These are phyloP conservation scores for Drosophila pseudotakahashii DNA, from an alignment of 2,888 invertebrate species.

Conservation along the genomic window DNA sequence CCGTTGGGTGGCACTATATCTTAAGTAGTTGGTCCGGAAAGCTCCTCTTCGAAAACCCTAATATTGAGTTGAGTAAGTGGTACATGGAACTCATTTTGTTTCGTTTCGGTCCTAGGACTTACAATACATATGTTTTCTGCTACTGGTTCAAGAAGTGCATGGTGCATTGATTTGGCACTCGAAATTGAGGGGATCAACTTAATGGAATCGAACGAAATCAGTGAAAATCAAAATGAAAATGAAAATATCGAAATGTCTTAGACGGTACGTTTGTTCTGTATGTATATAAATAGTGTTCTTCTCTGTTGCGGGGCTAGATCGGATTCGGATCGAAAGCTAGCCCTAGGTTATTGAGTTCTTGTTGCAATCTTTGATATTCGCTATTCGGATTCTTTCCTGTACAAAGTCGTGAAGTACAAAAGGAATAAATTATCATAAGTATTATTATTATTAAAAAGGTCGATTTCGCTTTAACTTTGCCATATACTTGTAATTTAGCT, in stretches of 20 bases:
- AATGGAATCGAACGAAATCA: conserved; percentile 4
- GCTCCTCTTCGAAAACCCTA: conserved; percentile 29
- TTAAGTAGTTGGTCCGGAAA: conserved; percentile 61
- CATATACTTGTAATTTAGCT: conserved; percentile 45
- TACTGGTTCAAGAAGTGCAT: conserved; percentile 20
- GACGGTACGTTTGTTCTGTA: conserved; percentile 17
- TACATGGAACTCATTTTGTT: conserved; percentile 6
- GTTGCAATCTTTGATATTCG: conserved; percentile 15
- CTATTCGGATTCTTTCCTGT: conserved; percentile 28
- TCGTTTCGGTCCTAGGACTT: conserved; percentile 4
- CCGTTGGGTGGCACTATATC: conserved; percentile 31
- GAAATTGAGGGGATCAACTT: conserved; percentile 28
- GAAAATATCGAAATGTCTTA: conserved; percentile 24
- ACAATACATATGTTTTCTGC: conserved; percentile 4
- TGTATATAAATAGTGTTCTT: conserved; percentile 29
- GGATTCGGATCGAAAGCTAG: conserved; percentile 1
- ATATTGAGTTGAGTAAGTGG: conserved; percentile 22
- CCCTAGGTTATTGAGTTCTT: conserved; percentile 28
- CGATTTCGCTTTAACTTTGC: conserved; percentile 40
- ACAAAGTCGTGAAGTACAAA: conserved; percentile 37
- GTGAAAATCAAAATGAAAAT: neutral
- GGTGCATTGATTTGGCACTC: conserved; percentile 42
- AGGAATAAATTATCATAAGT: conserved; percentile 39
- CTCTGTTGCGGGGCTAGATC: conserved; percentile 18
- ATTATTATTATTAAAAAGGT: conserved; percentile 37